Evolutionary conservation across 2,113 vertebrate genomes (phyloP).

Genomic region (Salvator merianae): DNA sequence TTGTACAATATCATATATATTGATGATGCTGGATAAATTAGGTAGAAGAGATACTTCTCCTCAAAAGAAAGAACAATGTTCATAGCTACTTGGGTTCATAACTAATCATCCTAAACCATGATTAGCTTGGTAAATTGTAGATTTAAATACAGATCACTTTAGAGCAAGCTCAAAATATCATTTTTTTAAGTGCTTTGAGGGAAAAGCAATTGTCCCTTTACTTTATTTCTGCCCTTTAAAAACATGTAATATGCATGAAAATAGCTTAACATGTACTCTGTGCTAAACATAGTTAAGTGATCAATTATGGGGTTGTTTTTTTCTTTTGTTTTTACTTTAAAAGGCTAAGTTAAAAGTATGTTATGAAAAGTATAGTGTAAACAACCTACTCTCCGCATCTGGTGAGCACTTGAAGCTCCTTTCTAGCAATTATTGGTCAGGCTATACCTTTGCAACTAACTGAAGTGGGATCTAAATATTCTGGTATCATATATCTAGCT

Average conservation of each 20-base stretch:
- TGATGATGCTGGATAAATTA: background rate
- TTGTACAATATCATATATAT: background rate
- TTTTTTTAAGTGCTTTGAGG: background rate
- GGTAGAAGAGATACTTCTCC: background rate
- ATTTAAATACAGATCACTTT: slow-evolving; percentile 17
- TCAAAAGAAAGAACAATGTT: background rate
- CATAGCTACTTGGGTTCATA: background rate
- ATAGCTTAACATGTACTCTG: background rate
- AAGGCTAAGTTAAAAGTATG: slow-evolving; percentile 1
- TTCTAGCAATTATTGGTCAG: slow-evolving; percentile 2
- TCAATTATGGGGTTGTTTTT: background rate
- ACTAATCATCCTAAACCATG: background rate
- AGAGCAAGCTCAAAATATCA: background rate
- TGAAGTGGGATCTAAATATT: background rate
- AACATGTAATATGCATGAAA: background rate
- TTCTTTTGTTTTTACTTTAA: background rate
- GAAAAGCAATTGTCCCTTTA: background rate
- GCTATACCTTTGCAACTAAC: background rate
- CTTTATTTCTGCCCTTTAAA: slow-evolving; percentile 11
- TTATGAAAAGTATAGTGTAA: background rate
- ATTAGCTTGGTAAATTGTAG: slow-evolving; percentile 7
- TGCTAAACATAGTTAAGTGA: slow-evolving; percentile 31
- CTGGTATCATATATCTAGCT: background rate
- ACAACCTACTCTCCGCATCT: background rate
- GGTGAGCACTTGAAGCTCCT: background rate